Conservation (phyloP, 2,113 vertebrate genomes). For the Carollia perspicillata region DNA sequence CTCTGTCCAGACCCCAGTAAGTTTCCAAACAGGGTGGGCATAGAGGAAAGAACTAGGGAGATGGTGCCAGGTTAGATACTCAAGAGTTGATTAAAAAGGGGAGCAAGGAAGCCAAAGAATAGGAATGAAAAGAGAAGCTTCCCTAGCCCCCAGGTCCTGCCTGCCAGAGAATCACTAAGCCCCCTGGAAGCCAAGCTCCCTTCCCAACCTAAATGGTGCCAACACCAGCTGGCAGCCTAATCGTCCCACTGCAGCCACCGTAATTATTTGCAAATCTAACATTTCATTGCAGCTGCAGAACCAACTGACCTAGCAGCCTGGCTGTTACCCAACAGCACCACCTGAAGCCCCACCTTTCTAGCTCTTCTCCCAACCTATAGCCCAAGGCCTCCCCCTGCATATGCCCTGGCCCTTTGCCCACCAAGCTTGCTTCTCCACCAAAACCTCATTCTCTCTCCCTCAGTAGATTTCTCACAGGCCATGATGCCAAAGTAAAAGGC, state of each 20-base stretch:
- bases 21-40: constrained; percentile 51
- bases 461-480: not conserved
- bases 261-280: constrained; percentile 52
- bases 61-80: not conserved
- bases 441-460: not conserved
- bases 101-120: not conserved
- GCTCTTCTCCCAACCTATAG: not conserved
- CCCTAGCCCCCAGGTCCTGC: not conserved
- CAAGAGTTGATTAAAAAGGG: not conserved
- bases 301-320: constrained; percentile 12
- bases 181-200: not conserved
- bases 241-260: constrained; percentile 29
- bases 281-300: constrained; percentile 41
- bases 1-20: not conserved
- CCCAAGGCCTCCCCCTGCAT: not conserved
- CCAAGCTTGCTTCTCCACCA: not conserved
- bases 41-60: not conserved
- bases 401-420: not conserved
- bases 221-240: constrained; percentile 47
- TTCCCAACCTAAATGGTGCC: constrained; percentile 11
- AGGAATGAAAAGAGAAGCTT: not conserved
- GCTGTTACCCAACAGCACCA: not conserved
- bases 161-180: not conserved
- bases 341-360: not conserved
- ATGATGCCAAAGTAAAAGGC: not conserved